These are phyloP conservation scores for Motacilla alba DNA, from an alignment of 2,113 vertebrate genomes.

Conservation along the genomic window DNA sequence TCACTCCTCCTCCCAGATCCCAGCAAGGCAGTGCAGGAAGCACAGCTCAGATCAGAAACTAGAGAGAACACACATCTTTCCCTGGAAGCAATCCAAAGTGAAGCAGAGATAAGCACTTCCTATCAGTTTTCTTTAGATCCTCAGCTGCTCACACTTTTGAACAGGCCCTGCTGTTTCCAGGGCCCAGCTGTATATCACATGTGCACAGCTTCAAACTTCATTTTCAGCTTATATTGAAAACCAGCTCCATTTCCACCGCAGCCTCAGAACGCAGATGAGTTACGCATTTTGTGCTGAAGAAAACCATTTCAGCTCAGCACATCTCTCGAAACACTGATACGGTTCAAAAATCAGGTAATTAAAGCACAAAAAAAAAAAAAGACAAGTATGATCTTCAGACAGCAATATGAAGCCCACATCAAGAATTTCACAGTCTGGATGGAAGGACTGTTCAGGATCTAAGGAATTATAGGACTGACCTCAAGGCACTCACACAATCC, in stretches of 20 bases:
- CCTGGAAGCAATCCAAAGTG: not conserved
- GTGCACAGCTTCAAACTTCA: not conserved
- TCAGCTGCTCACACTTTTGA: not conserved
- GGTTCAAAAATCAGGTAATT: not conserved
- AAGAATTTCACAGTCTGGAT: not conserved
- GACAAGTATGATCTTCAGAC: not conserved
- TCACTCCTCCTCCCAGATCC: not conserved
- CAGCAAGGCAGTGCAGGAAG: not conserved
- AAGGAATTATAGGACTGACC: not conserved
- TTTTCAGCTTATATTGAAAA: not conserved
- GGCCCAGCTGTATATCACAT: not conserved
- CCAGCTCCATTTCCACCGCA: not conserved
- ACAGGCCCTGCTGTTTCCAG: not conserved
- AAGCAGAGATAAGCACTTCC: not conserved
- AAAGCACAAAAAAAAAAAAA: not conserved
- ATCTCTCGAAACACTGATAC: not conserved
- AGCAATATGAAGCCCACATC: not conserved
- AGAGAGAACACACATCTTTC: not conserved
- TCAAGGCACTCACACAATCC: not conserved
- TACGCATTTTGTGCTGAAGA: not conserved
- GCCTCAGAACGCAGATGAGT: not conserved
- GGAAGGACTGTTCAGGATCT: not conserved
- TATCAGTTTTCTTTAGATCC: not conserved
- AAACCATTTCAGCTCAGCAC: not conserved
- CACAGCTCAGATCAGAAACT: not conserved